phyloP scores from a whole-genome alignment of 2,888 invertebrate species.

The Hybos culiciformis region DNA sequence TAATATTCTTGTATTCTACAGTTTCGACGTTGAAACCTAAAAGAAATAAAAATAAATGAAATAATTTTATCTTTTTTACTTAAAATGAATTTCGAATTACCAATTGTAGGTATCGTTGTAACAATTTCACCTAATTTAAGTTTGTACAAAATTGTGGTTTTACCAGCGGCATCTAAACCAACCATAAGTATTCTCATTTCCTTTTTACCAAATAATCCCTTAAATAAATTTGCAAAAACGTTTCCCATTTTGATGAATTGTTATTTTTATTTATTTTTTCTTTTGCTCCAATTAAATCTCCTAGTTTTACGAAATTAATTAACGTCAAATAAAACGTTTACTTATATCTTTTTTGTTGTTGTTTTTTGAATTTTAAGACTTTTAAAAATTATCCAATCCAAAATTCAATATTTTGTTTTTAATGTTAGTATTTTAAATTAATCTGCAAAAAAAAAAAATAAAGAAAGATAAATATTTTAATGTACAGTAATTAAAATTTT shows the following conservation, averaged over 20 bases:
- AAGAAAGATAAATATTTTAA: too few relatives aligned
- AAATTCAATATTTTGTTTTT: too few relatives aligned
- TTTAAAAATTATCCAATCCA: too few relatives aligned
- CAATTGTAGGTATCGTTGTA: conserved; percentile 25
- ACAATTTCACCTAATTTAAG: conserved; percentile 23
- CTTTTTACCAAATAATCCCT: conserved; percentile 17
- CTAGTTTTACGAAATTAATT: too few relatives aligned
- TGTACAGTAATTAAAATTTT: too few relatives aligned
- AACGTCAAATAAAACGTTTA: too few relatives aligned
- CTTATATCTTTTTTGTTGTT: too few relatives aligned
- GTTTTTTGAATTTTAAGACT: too few relatives aligned
- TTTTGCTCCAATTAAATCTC: neutral
- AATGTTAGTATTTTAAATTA: too few relatives aligned
- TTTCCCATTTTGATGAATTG: neutral
- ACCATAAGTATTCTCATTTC: conserved; percentile 25
- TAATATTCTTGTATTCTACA: conserved; percentile 25
- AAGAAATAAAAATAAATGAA: neutral
- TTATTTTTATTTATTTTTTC: neutral
- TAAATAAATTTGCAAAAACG: neutral
- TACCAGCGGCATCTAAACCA: conserved; percentile 28
- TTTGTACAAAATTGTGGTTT: conserved; percentile 26
- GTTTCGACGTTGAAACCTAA: conserved; percentile 40
- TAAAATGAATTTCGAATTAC: conserved; percentile 8
- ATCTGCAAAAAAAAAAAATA: too few relatives aligned
- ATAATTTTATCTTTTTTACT: neutral